Evolutionary conservation across 1,140 invertebrate species (phyloP), one percentile per base, ranked within the genome.

Genomic region (Drosophila suzukii): DNA sequence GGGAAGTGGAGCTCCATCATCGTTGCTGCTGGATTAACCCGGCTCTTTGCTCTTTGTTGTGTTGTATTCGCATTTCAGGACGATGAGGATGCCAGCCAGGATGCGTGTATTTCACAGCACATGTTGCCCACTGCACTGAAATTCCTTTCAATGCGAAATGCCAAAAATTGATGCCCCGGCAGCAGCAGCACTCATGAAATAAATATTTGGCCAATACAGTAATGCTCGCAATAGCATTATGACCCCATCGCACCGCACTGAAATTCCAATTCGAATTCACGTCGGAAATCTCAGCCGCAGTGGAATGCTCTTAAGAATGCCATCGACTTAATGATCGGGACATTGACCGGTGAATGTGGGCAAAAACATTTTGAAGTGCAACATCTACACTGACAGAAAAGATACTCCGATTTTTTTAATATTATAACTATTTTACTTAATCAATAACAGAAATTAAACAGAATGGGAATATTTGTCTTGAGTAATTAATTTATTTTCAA

Each of bases 131-230:
- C 20, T 41, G 49, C 63, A 77, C 51, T 51, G 65, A 82, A 88
- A 88, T 73, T 73, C 83, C 72, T 20, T 73, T 78, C 58, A 70
- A 65, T 79, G 60, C 59, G 15, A 70, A 86, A 88, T 79, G 73
- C 67, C 71, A 50, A 81, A 86, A 75, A 86, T 65, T 62, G 68
- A 76, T 78, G 56, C 72, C 27, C 27, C 24, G 20, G 20, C 57
- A 12, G 44, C 20, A 27, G 27, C 27, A 34, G 32, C 32, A 34
- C 32, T 38, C 56, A 81, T 75, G 44, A 74, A 80, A 85, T 85
- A 85, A 85, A 85, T 86, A 86, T 85, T 85, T 85, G 47, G 36
- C 55, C 80, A 74, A 80, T 78, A 63, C 47, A 66, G 75, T 77
- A 76, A 79, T 72, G 57, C 76, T 44, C 58, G 44, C 66, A 65